phyloP scores from a whole-genome alignment of 2,113 vertebrate genomes.

The Campylorhamphus procurvoides region DNA sequence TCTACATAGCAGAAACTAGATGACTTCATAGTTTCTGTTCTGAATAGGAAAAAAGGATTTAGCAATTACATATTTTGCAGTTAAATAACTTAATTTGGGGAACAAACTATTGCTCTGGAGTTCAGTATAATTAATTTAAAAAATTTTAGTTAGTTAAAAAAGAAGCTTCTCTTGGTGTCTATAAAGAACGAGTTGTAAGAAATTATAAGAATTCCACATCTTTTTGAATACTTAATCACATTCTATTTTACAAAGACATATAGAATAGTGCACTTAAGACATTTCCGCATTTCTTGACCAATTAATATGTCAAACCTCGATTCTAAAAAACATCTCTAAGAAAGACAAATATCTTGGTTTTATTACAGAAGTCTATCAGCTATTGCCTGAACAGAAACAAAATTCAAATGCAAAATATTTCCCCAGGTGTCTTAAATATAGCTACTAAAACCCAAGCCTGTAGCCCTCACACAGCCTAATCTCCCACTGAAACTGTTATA shows the following conservation, averaged over 20 bases:
- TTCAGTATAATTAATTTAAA: neutral
- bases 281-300: neutral
- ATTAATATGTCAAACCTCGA: neutral
- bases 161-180: neutral
- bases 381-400: neutral
- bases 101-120: neutral
- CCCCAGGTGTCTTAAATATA: neutral
- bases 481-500: neutral
- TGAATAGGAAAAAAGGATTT: neutral
- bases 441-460: neutral
- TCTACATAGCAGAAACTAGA: neutral
- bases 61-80: neutral
- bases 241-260: neutral
- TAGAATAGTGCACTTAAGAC: neutral
- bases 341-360: neutral
- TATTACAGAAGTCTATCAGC: neutral
- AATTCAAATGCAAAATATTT: neutral
- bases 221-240: neutral
- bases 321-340: neutral
- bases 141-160: neutral
- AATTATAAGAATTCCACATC: accelerated
- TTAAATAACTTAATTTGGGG: neutral
- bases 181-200: neutral
- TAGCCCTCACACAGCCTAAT: neutral
- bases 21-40: neutral